Conservation (phyloP, 2,888 invertebrate genomes). For the Ophion costatus region DNA sequence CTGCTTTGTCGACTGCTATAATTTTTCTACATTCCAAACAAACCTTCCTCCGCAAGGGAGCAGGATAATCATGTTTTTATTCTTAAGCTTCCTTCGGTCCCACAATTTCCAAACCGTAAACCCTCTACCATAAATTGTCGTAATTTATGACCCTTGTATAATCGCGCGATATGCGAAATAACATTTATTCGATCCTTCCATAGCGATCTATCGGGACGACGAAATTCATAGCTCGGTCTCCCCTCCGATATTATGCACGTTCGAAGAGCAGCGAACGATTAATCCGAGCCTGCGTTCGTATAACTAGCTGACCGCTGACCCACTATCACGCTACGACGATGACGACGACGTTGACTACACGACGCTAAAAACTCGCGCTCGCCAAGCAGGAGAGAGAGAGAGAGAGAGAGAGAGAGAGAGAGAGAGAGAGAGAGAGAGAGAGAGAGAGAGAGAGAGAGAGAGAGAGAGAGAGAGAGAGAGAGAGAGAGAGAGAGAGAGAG, state of each 20-base stretch:
- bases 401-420: conserved; percentile 11
- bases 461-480: conserved; percentile 18
- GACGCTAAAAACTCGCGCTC: conserved; percentile 60
- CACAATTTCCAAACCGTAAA: too few species aligned
- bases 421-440: conserved; percentile 16
- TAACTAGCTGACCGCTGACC: conserved; percentile 70
- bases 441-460: conserved; percentile 12
- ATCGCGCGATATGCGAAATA: conserved; percentile 10
- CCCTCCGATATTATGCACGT: conserved; percentile 45
- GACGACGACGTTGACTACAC: conserved; percentile 44
- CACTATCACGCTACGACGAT: conserved; percentile 66
- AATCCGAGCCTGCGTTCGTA: conserved; percentile 64
- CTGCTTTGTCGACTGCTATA: too few species aligned
- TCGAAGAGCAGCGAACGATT: conserved; percentile 53
- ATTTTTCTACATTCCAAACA: too few species aligned
- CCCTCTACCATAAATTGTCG: background rate
- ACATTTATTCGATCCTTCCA: conserved; percentile 14
- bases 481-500: conserved; percentile 21
- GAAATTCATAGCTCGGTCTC: conserved; percentile 28
- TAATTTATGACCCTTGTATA: conserved; percentile 2
- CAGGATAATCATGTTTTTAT: too few species aligned
- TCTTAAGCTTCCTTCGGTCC: too few species aligned
- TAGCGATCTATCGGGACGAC: background rate
- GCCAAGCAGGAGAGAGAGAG: conserved; percentile 34
- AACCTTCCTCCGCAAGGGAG: too few species aligned